Percentiles rank a stretch among this genome's conserved stretches.
phyloP scores from a whole-genome alignment of 2,113 vertebrate species.

The Gymnorhina tibicen region DNA sequence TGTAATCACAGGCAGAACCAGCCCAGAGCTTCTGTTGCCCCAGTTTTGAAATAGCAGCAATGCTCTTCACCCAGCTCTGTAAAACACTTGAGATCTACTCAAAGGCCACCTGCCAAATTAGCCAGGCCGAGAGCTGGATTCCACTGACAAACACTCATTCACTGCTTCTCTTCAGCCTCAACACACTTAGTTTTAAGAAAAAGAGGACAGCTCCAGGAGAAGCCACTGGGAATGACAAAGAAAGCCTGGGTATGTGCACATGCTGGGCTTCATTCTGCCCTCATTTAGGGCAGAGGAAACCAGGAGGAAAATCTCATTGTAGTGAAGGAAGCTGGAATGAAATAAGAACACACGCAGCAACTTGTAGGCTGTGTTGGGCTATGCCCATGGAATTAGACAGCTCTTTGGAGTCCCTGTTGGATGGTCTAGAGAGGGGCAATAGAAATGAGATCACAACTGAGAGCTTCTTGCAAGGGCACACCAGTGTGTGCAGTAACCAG shows the following conservation, averaged over 20 bases:
- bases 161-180: background rate
- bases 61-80: background rate
- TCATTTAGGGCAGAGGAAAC: background rate
- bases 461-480: background rate
- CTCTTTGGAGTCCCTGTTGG: background rate
- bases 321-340: background rate
- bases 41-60: background rate
- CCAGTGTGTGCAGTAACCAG: background rate
- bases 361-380: background rate
- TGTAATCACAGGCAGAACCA: background rate
- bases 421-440: background rate
- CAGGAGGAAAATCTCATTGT: background rate
- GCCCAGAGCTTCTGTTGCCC: background rate
- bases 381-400: background rate
- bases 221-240: background rate
- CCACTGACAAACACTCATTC: background rate
- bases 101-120: background rate
- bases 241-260: background rate
- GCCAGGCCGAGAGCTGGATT: background rate
- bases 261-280: background rate
- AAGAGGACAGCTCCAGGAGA: background rate
- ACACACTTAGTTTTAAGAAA: background rate
- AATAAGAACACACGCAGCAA: rapidly evolving
- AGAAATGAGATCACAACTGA: background rate
- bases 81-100: background rate